phyloP scores from a whole-genome alignment of 2,797 vertebrate genomes.

The Zalophus californianus region DNA sequence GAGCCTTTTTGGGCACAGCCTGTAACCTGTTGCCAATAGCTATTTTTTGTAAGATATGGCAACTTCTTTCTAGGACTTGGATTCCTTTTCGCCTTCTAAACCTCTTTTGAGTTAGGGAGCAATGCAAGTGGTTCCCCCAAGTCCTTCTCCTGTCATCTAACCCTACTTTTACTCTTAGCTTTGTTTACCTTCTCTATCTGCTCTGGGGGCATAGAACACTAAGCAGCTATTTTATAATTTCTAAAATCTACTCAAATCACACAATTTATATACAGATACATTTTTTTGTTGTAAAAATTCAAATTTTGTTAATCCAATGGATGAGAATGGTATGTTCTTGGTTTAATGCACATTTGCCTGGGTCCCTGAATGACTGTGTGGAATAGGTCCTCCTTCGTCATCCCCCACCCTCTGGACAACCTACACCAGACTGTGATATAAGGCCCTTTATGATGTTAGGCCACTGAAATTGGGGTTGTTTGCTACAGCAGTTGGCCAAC shows the following conservation, averaged over 20 bases:
- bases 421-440: background rate
- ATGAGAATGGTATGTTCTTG: background rate
- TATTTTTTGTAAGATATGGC: background rate
- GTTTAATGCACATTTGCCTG: background rate
- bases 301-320: background rate
- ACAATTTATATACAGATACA: background rate
- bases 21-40: background rate
- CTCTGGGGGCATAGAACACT: background rate
- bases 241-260: background rate
- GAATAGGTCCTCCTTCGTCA: background rate
- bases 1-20: background rate
- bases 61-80: background rate
- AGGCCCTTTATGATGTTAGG: background rate
- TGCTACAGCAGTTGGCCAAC: background rate
- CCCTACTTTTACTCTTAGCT: background rate
- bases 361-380: background rate
- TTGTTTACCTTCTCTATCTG: background rate
- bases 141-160: background rate
- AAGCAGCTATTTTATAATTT: background rate
- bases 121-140: background rate
- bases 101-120: background rate
- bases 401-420: fast-evolving
- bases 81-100: background rate
- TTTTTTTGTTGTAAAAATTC: constrained; percentile 27
- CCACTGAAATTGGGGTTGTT: background rate